A percentile compares a stretch with the other conserved stretches of the same genome.
Conservation (phyloP, 2,797 vertebrate species). For the Sphenopsis melanotis region DNA sequence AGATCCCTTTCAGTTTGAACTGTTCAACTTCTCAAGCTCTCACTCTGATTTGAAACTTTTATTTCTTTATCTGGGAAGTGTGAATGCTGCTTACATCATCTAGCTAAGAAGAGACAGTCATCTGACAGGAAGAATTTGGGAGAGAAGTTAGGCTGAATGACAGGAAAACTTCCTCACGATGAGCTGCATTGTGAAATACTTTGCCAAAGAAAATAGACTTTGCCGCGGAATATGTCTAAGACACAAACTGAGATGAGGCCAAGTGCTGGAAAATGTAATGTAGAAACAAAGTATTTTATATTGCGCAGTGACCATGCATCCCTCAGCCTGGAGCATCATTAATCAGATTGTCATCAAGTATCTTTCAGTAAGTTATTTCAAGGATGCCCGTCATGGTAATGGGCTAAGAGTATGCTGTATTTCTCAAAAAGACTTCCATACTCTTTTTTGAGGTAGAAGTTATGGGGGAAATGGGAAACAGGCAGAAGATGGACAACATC, state of each 20-base stretch:
- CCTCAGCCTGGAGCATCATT: background rate
- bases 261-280: background rate
- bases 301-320: background rate
- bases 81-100: background rate
- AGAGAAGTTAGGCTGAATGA: background rate
- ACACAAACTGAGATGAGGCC: background rate
- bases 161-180: background rate
- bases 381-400: rapidly evolving
- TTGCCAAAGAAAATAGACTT: slow-evolving; percentile 18
- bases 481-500: background rate
- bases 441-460: background rate
- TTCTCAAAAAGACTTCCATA: background rate
- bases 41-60: background rate
- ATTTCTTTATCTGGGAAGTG: background rate
- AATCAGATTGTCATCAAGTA: background rate
- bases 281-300: background rate
- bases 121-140: slow-evolving; percentile 16
- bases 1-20: background rate
- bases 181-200: background rate
- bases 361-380: background rate
- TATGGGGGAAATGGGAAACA: background rate
- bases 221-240: background rate
- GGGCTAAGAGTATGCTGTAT: background rate
- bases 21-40: background rate
- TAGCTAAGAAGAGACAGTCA: background rate